Evolutionary conservation across 2,113 vertebrate species (phyloP), one percentile per base, ranked within the genome.

Genomic region (Chaetodon trifascialis): DNA sequence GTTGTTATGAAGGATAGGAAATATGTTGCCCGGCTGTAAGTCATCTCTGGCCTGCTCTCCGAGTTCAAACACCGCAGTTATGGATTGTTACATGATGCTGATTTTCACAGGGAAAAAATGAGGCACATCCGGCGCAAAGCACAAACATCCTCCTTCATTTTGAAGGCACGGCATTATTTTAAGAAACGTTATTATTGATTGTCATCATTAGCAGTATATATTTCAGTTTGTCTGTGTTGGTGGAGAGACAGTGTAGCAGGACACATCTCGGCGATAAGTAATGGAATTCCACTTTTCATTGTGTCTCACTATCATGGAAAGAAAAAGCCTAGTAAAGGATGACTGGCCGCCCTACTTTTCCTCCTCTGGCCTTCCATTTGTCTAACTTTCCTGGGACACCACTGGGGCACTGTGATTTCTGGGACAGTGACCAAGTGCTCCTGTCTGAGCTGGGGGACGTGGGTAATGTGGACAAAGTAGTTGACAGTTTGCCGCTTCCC

Each of bases 371-470:
- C 94, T 86, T 90, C 94, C 94, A 95, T 95, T 95, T 95, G 93
- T 95, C 94, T 95, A 90, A 91, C 89, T 95, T 93, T 94, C 94
- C 91, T 81, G 64, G 86, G 88, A 90, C 76, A 89, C 91, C 93
- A 86, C 90, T 88, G 90, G 93, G 93, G 85, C 88, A 71, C 90
- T 88, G 91, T 93, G 93, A 94, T 94, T 94, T 95, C 94, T 93
- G 91, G 94, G 95, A 95, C 94, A 93, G 91, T 94, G 93, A 95
- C 94, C 94, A 94, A 95, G 94, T 94, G 91, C 92, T 91, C 86
- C 91, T 94, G 95, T 94, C 94, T 92, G 91, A 92, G 93, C 93
- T 93, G 91, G 93, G 94, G 95, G 93, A 95, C 92, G 79, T 91
- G 92, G 93, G 91, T 95, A 95, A 95, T 95, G 92, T 95, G 94